Evolutionary conservation across 2,113 vertebrate genomes (phyloP), one percentile per base, ranked within the genome.

Genomic region (Pteropus alecto): DNA sequence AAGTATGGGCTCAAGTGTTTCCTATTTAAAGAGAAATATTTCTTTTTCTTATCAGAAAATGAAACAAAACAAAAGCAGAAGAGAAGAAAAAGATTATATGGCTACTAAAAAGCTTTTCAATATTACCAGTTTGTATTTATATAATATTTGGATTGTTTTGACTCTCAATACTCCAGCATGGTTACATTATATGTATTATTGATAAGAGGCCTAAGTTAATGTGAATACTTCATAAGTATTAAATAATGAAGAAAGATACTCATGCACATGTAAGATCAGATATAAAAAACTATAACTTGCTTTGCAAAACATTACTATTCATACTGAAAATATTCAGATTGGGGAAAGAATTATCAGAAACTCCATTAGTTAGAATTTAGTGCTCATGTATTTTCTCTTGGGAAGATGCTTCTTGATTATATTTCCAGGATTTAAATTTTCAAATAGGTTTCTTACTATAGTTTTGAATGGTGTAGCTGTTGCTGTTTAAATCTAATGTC

Each of bases 401-500:
- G 56, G 60, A 95, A 71, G 30, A 81, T 60, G 38, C 5, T 87
- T 96, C n/a, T 94, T 1, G 3, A 87, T 96, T 90, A 46, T 84
- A 89, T 84, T 92, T 89, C 43, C 77, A 96, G 43, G 76, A 85
- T 61, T 73, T 71, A 95, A 77, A 61, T 92, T 96, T 94, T 43
- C 70, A 93, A 76, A 81, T 86, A 90, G 2, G 89, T 92, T 93
- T 76, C 22, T 90, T 78, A 81, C 83, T 87, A 26, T 87, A 78
- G 85, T 96, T 97, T 74, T 78, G 89, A 92, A 92, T 87, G 82
- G 21, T 61, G 67, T 95, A 89, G 71, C 51, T 93, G 8, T 93
- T 92, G 4, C 54, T 93, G 13, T 51, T 96, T 79, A 76, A 98
- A 89, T 7, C n/a, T 84, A 94, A 94, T 84, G 70, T 87, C 87